Conservation (phyloP, 1,140 invertebrate genomes). For the Apis laboriosa region DNA sequence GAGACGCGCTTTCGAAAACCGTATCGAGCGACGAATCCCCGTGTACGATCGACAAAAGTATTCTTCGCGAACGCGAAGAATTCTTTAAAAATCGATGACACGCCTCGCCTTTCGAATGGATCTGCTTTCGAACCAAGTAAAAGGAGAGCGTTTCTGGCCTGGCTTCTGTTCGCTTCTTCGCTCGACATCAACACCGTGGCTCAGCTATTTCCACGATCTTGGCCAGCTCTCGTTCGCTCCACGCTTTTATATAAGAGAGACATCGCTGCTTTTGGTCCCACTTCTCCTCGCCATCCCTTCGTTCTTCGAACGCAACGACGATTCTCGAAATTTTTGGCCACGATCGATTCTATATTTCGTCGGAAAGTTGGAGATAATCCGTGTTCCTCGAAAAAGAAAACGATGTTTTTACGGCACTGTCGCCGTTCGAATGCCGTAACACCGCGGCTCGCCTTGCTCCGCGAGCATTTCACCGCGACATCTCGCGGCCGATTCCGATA, state of each 20-base stretch:
- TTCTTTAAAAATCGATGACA: conserved; percentile 57
- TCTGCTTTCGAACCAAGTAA: conserved; percentile 47
- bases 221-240: not conserved
- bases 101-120: conserved; percentile 54
- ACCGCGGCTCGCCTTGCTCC: conserved; percentile 23
- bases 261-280: not conserved
- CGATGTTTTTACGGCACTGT: conserved; percentile 58
- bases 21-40: not conserved
- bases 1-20: not conserved
- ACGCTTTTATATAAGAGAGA: not conserved
- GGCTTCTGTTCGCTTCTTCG: conserved; percentile 8
- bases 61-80: conserved; percentile 24
- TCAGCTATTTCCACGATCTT: not conserved
- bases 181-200: conserved; percentile 7
- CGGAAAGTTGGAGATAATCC: not conserved
- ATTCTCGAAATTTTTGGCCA: not conserved
- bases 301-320: not conserved
- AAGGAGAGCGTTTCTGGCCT: conserved; percentile 49
- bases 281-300: not conserved
- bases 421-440: conserved; percentile 42
- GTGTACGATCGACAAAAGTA: not conserved
- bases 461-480: conserved; percentile 63
- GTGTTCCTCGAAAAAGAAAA: not conserved
- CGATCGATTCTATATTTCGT: not conserved
- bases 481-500: conserved; percentile 64